These are phyloP conservation scores for Atlantisia rogersi DNA, from an alignment of 2,113 vertebrate species.

Conservation along the genomic window DNA sequence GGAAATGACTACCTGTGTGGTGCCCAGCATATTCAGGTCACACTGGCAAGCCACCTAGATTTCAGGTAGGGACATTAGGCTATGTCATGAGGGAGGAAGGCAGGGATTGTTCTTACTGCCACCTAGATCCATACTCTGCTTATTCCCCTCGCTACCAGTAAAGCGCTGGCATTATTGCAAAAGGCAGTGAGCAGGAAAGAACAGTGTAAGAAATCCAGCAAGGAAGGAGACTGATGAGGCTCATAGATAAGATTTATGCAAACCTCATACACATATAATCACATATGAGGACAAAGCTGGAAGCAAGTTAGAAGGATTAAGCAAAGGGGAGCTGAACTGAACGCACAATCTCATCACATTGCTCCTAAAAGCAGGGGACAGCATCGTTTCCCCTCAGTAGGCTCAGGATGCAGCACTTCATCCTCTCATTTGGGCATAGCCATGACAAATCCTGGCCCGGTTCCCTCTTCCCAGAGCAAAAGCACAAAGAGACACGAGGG, in stretches of 20 bases:
- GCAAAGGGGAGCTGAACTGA: neutral
- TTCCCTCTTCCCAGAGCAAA: neutral
- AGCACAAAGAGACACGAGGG: neutral
- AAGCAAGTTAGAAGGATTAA: neutral
- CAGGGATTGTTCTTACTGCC: neutral
- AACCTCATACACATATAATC: neutral
- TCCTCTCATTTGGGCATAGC: neutral
- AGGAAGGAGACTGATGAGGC: neutral
- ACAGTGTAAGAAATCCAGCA: neutral
- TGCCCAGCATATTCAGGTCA: neutral
- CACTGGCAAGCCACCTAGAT: neutral
- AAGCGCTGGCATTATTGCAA: neutral
- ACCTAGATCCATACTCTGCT: neutral
- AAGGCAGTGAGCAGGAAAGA: neutral
- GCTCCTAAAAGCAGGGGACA: neutral
- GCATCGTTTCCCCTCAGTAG: neutral
- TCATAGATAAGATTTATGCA: neutral
- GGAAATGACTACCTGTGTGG: neutral
- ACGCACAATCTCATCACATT: neutral
- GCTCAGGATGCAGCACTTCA: neutral
- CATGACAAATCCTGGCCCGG: neutral
- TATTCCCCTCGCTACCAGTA: neutral
- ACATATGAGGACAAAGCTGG: neutral
- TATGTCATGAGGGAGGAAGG: neutral
- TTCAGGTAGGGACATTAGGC: neutral